phyloP scores from a whole-genome alignment of 2,797 vertebrate species.

The Microctenopoma lineatum region DNA sequence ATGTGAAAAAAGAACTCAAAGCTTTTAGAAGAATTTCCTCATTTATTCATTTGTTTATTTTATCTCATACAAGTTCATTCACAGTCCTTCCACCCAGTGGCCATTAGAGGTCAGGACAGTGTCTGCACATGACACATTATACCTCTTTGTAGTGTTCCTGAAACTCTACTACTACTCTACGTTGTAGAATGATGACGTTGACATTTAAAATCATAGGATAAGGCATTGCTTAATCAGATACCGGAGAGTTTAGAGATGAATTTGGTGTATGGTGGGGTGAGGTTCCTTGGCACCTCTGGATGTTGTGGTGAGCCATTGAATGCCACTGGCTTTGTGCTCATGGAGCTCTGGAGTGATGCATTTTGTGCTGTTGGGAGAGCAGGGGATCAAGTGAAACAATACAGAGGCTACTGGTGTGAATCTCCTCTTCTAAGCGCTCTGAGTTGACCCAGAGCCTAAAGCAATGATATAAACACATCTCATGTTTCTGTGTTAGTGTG shows the following conservation, averaged over 20 bases:
- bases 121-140: slow-evolving; percentile 8
- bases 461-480: slow-evolving; percentile 42
- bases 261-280: slow-evolving; percentile 24
- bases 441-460: slow-evolving; percentile 27
- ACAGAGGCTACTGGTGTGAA: slow-evolving; percentile 42
- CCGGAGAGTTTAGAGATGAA: not conserved
- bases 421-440: slow-evolving; percentile 50
- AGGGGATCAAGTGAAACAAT: slow-evolving; percentile 76
- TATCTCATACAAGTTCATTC: not conserved
- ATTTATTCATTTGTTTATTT: slow-evolving; percentile 1
- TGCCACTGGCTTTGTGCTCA: slow-evolving; percentile 53
- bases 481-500: slow-evolving; percentile 15
- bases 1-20: no score
- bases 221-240: slow-evolving; percentile 23
- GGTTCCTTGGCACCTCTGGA: slow-evolving; percentile 42
- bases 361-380: slow-evolving; percentile 71
- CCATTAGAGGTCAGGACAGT: slow-evolving; percentile 1
- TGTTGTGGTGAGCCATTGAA: slow-evolving; percentile 35
- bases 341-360: slow-evolving; percentile 35
- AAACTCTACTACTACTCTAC: not conserved
- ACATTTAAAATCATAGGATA: slow-evolving; percentile 20
- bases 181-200: not conserved
- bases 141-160: not conserved
- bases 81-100: slow-evolving; percentile 12
- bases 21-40: not conserved